Evolutionary conservation across 2,797 vertebrate species (phyloP), one percentile per base, ranked within the genome.

Genomic region (Zonotrichia albicollis): DNA sequence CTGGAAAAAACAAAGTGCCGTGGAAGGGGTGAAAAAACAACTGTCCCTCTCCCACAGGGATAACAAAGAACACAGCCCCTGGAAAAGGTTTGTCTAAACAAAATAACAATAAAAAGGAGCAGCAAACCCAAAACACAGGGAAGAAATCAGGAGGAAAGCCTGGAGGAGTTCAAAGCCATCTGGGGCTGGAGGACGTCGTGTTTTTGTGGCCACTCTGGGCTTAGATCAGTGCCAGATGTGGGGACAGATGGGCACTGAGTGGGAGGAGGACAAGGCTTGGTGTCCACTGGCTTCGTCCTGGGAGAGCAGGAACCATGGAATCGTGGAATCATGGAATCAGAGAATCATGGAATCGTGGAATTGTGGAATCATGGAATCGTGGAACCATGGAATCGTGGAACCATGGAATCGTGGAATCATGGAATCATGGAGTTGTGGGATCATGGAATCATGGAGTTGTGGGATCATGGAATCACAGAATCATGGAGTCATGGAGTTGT

Each of bases 51-150:
- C 32, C 29, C 57, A 25, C 0, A 6, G 38, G 83, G 90, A 73
- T 81, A 78, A 72, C 66, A 45, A 78, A 80, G 68, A 85, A n/a
- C 78, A 84, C 22, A 43, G 32, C 5, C 53, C 17, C n/a, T 54
- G 55, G 70, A 32, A 84, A 87, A 94, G 61, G 19, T 74, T 57
- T 76, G 83, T 84, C 77, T 77, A 77, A 89, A 94, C 61, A 90
- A 90, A 90, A 84, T 29, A 92, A 62, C 36, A 48, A 50, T 7
- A 3, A 43, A 30, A 43, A n/a, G 57, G 57, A 79, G 53, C 75
- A 88, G 43, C 61, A 78, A 74, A 80, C 58, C 7, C 76, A 71
- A 51, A 86, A 46, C 72, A 74, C 22, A 4, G 53, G 72, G 50
- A 43, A 78, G 36, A 23, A 79, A 53, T 82, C 67, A 84, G 38